phyloP scores from a whole-genome alignment of 2,113 vertebrate species.

The Bubo bubo region DNA sequence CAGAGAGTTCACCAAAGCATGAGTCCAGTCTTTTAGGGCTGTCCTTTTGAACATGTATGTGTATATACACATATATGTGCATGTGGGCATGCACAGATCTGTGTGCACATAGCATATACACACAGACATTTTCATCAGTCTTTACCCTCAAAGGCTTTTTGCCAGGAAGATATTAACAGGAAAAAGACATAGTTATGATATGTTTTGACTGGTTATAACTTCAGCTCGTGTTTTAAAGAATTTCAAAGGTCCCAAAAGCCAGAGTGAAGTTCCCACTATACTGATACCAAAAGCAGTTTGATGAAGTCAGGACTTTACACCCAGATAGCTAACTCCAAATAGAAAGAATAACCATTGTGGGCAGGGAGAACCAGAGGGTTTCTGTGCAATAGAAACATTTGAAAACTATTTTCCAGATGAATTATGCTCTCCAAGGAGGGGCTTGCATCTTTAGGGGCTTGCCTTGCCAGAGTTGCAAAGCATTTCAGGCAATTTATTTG shows the following conservation, averaged over 20 bases:
- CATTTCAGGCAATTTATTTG: background rate
- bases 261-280: background rate
- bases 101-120: background rate
- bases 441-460: background rate
- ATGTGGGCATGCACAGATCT: background rate
- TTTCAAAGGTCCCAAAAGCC: background rate
- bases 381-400: background rate
- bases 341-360: background rate
- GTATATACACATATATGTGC: background rate
- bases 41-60: fast-evolving
- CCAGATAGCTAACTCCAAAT: background rate
- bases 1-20: background rate
- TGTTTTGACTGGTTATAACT: background rate
- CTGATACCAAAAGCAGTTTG: background rate
- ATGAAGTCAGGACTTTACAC: background rate
- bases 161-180: background rate
- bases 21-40: background rate
- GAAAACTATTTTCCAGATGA: background rate
- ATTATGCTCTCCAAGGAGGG: background rate
- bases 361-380: background rate
- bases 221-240: background rate
- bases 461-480: background rate
- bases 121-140: background rate
- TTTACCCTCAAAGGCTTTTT: background rate
- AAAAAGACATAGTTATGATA: background rate